A percentile compares a stretch with the other conserved stretches of the same genome.
phyloP scores from a whole-genome alignment of 2,797 vertebrate genomes.

The Pristis pectinata region DNA sequence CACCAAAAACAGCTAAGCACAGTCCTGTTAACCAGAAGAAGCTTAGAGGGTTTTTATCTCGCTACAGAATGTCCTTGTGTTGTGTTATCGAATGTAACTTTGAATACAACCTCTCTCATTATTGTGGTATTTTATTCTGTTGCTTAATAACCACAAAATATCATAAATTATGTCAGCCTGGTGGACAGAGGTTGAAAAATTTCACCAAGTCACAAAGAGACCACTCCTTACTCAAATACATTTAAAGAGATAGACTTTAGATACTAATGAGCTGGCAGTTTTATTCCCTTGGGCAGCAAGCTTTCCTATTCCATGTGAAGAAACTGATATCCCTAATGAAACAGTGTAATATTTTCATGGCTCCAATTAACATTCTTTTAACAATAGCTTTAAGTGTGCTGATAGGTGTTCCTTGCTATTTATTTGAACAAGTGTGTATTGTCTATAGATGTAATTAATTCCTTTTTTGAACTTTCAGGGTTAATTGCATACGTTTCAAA shows the following conservation, averaged over 20 bases:
- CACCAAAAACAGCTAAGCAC: not conserved
- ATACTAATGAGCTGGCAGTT: not conserved
- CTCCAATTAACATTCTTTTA: not conserved
- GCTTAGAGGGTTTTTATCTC: not conserved
- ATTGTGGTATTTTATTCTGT: constrained; percentile 27
- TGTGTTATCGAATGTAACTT: not conserved
- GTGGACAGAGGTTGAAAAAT: not conserved
- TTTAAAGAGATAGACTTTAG: not conserved
- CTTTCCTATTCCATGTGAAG: not conserved
- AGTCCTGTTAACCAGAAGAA: not conserved
- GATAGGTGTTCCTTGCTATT: not conserved
- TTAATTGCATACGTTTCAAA: not conserved
- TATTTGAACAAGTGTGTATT: not conserved
- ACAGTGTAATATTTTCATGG: not conserved
- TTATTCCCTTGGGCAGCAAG: not conserved
- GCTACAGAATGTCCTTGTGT: not conserved
- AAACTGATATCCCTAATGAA: not conserved
- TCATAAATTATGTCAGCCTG: constrained; percentile 30
- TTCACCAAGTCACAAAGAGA: constrained; percentile 9
- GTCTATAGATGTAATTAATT: not conserved
- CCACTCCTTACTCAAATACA: constrained; percentile 13
- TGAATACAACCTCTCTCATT: not conserved
- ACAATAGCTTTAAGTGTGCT: not conserved
- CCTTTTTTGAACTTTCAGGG: not conserved
- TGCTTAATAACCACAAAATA: constrained; percentile 11